These are phyloP conservation scores for Drosophila sproati DNA, from an alignment of 1,140 invertebrate genomes.

Conservation along the genomic window DNA sequence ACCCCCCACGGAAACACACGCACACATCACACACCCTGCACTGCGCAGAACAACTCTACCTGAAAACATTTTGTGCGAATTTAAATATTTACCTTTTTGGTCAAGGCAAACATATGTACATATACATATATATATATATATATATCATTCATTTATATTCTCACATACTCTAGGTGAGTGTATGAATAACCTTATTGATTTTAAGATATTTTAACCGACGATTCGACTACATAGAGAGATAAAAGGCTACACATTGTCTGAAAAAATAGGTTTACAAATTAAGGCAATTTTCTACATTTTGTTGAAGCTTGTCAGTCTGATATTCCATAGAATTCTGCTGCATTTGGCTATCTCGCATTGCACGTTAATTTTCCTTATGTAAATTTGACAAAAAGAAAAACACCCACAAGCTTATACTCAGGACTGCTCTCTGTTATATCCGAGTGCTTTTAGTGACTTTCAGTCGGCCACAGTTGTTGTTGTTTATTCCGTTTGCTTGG, in stretches of 20 bases:
- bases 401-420: too few relatives aligned
- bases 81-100: conserved; percentile 77
- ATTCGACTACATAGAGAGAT: too few relatives aligned
- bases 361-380: conserved; percentile 78
- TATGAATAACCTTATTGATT: not conserved
- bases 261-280: too few relatives aligned
- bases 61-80: conserved; percentile 73
- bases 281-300: conserved; percentile 1
- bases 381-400: conserved; percentile 43
- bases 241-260: too few relatives aligned
- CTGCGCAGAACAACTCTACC: conserved; percentile 10
- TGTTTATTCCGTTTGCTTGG: conserved; percentile 17
- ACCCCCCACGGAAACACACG: conserved; percentile 3
- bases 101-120: conserved; percentile 40
- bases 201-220: too few relatives aligned
- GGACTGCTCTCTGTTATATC: conserved; percentile 29
- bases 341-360: conserved; percentile 53
- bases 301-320: not conserved
- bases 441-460: conserved; percentile 65
- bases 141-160: not conserved
- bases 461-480: conserved; percentile 22
- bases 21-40: conserved; percentile 2
- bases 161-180: not conserved
- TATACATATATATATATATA: conserved; percentile 4
- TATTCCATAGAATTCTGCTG: not conserved